Conservation (phyloP, 2,113 vertebrate genomes). For the Neopipo cinnamomea region DNA sequence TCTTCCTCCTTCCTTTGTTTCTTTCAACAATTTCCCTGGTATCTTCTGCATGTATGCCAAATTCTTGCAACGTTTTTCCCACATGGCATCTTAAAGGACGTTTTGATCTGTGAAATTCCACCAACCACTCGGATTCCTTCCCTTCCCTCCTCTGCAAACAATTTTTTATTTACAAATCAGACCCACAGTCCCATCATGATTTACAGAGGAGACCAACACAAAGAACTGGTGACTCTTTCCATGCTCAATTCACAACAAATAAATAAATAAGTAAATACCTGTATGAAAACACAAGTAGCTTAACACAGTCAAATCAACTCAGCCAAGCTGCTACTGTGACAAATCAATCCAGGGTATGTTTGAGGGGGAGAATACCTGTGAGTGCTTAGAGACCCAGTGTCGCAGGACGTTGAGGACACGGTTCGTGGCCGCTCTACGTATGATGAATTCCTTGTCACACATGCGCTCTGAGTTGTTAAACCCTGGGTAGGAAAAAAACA, state of each 20-base stretch:
- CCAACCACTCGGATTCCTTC: not conserved
- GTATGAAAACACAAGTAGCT: not conserved
- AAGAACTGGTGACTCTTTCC: not conserved
- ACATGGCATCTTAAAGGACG: not conserved
- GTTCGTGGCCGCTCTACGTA: conserved; percentile 95
- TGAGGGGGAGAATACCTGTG: conserved; percentile 81
- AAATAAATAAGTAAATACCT: not conserved
- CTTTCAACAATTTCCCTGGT: not conserved
- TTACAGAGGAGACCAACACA: accelerated
- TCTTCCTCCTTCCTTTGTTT: not conserved
- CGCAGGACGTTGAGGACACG: conserved; percentile 97
- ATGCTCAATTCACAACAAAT: accelerated
- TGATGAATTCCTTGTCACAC: conserved; percentile 98
- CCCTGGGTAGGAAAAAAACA: conserved; percentile 71
- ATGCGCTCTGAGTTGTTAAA: conserved; percentile 92
- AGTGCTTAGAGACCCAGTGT: conserved; percentile 99
- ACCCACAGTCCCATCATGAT: not conserved
- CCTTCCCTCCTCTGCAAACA: not conserved
- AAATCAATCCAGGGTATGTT: not conserved
- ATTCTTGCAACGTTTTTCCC: not conserved
- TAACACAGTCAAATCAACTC: not conserved
- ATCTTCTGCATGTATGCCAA: not conserved
- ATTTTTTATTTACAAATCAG: not conserved
- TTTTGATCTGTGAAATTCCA: not conserved
- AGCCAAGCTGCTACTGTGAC: not conserved